These are phyloP conservation scores for Pseudomugil tenellus DNA, from an alignment of 2,797 vertebrate genomes.

Conservation along the genomic window DNA sequence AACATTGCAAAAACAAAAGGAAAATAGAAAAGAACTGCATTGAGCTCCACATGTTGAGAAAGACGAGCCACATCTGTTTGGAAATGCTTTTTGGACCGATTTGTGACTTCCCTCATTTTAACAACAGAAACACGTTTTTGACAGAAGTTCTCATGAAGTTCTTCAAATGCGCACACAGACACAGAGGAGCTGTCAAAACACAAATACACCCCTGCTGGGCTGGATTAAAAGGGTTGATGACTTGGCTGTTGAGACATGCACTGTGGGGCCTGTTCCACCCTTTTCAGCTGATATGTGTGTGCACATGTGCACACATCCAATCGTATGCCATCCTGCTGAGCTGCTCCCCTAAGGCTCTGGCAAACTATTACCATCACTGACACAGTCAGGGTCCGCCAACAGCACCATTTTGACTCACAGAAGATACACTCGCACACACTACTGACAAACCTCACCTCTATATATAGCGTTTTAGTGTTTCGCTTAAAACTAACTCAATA, in stretches of 20 bases:
- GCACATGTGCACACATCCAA: slow-evolving; percentile 20
- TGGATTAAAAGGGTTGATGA: slow-evolving; percentile 79
- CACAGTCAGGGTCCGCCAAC: slow-evolving; percentile 71
- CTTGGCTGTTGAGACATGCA: slow-evolving; percentile 76
- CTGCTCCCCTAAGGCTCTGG: slow-evolving; percentile 69
- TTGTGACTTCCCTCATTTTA: slow-evolving; percentile 19
- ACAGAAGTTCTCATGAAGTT: slow-evolving; percentile 42
- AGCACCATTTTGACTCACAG: slow-evolving; percentile 64
- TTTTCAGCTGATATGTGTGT: slow-evolving; percentile 64
- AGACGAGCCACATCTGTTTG: slow-evolving; percentile 12
- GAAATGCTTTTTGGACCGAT: slow-evolving; percentile 16
- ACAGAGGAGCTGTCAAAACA: slow-evolving; percentile 53
- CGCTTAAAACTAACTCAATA: slow-evolving; percentile 43
- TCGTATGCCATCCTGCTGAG: slow-evolving; percentile 56
- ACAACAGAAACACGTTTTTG: slow-evolving; percentile 40
- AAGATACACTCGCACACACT: slow-evolving; percentile 35
- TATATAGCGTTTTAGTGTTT: slow-evolving; percentile 42
- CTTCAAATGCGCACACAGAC: slow-evolving; percentile 34
- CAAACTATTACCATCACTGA: slow-evolving; percentile 76
- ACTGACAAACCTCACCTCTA: slow-evolving; percentile 12
- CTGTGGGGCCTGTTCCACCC: slow-evolving; percentile 57
- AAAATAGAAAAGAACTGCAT: slow-evolving; percentile 12
- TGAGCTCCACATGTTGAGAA: background rate
- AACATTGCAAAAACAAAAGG: slow-evolving; percentile 1
- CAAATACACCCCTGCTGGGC: slow-evolving; percentile 69